Evolutionary conservation across 1,140 invertebrate genomes (phyloP).

Genomic region (Calliopsis andreniformis): DNA sequence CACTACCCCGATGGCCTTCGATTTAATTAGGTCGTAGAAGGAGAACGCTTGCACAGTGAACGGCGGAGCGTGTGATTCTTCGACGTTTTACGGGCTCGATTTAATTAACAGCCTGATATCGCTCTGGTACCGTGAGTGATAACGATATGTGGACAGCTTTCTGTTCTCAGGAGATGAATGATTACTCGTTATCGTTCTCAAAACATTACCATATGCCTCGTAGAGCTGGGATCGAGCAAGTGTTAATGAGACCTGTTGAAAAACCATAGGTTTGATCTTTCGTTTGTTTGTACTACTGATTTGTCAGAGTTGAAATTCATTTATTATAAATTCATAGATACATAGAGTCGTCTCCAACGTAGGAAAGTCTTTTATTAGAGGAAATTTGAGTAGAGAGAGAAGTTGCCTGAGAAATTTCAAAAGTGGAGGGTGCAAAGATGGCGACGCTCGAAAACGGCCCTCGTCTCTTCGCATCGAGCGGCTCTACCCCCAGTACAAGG

Average conservation of each 20-base stretch:
- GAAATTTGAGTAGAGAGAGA: no score
- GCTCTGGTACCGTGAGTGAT: conserved; percentile 33
- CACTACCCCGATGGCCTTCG: not conserved
- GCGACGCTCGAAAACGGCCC: conserved; percentile 47
- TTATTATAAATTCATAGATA: no score
- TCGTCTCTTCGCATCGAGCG: conserved; percentile 61
- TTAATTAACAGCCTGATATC: conserved; percentile 62
- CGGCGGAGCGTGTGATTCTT: no score
- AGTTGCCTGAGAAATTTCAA: no score
- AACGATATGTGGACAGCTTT: conserved; percentile 64
- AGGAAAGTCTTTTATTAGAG: no score
- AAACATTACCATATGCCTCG: conserved; percentile 58
- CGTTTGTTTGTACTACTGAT: no score
- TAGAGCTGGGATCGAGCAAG: conserved; percentile 20
- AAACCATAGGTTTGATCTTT: not conserved
- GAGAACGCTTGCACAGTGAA: no score
- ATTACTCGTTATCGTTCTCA: conserved; percentile 60
- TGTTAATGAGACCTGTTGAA: conserved; percentile 3
- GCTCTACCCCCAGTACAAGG: conserved; percentile 68
- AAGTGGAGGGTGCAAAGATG: conserved; percentile 40
- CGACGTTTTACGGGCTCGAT: conserved; percentile 6
- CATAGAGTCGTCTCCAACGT: no score
- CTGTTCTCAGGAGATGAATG: conserved; percentile 64
- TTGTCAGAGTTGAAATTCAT: no score
- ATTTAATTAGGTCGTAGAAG: not conserved